Evolutionary conservation across 2,797 vertebrate species (phyloP), one percentile per base, ranked within the genome.

Genomic region (Lepilemur ruficaudatus): DNA sequence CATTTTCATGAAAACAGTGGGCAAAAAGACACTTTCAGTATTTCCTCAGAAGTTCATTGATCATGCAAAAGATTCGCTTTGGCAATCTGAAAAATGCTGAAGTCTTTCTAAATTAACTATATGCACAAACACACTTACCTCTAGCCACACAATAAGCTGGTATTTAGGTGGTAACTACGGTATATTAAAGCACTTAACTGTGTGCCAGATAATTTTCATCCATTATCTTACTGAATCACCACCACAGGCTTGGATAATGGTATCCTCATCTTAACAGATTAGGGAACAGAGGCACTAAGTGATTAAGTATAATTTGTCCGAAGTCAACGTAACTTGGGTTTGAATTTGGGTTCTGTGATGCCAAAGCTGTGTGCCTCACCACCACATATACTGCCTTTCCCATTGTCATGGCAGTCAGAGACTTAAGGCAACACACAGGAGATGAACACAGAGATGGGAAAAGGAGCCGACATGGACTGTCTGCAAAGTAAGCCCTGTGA

Each of bases 1-100:
- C 61, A 38, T 75, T 89, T 95, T 48, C 35, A 25, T 86, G 78
- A 69, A 94, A 94, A 95, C 8, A 32, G 25, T 61, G 30, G 8
- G 28, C 14, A 18, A n/a, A 50, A 63, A 63, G 46, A 52, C 7
- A 72, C 70, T 65, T 84, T 72, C 41, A 89, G 4, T 70, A 70
- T 91, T 82, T 87, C 50, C 52, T 81, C 94, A 41, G 67, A 96
- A 70, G 38, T 52, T 73, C 50, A 88, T 32, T 52, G 81, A 78
- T 67, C 4, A 57, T 25, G 61, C 13, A 61, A 91, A 91, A 91
- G 28, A 61, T 57, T 87, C 38, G 28, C 57, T 94, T 92, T 22
- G 35, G 57, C 57, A 50, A 65, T 61, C 32, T 94, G 63, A 70
- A 94, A 91, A 78, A 82, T 61, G 23, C 43, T 67, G 41, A 65